These are phyloP conservation scores for Sinelater perroti DNA, from an alignment of 2,888 invertebrate species.

Conservation along the genomic window DNA sequence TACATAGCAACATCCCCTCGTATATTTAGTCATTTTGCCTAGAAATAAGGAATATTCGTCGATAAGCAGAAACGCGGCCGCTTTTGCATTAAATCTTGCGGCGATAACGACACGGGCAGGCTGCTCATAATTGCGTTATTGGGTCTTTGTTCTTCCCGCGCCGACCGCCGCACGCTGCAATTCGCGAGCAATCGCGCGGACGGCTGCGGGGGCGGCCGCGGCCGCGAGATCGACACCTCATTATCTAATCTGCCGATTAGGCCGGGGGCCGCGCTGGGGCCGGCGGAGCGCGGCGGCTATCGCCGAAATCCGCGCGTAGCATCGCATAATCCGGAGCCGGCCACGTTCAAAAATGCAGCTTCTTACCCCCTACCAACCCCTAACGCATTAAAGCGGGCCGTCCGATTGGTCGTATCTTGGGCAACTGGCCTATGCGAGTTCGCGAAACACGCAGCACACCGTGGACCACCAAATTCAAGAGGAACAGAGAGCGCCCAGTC, in stretches of 20 bases:
- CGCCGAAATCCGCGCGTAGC: conserved; percentile 41
- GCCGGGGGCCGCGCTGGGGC: conserved; percentile 36
- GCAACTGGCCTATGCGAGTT: conserved; percentile 55
- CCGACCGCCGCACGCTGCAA: no score
- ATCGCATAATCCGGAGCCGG: conserved; percentile 42
- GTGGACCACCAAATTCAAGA: conserved; percentile 55
- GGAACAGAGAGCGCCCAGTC: conserved; percentile 51
- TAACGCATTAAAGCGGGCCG: conserved; percentile 55
- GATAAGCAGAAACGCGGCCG: no score
- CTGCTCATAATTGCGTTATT: no score
- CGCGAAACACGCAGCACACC: conserved; percentile 56
- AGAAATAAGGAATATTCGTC: no score
- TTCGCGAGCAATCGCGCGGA: no score
- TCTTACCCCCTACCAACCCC: conserved; percentile 57
- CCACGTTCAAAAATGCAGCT: conserved; percentile 60
- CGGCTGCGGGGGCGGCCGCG: no score
- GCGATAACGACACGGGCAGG: no score
- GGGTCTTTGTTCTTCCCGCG: conserved; percentile 18
- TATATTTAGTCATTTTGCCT: no score
- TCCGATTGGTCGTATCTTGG: conserved; percentile 57
- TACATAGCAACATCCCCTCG: no score
- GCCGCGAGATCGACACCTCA: conserved; percentile 35
- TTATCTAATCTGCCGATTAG: conserved; percentile 36
- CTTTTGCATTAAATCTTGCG: no score
- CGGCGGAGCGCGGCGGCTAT: conserved; percentile 37